Percentiles rank a stretch among this genome's conserved stretches.
phyloP scores from a whole-genome alignment of 2,113 vertebrate genomes.

The Phainopepla nitens region DNA sequence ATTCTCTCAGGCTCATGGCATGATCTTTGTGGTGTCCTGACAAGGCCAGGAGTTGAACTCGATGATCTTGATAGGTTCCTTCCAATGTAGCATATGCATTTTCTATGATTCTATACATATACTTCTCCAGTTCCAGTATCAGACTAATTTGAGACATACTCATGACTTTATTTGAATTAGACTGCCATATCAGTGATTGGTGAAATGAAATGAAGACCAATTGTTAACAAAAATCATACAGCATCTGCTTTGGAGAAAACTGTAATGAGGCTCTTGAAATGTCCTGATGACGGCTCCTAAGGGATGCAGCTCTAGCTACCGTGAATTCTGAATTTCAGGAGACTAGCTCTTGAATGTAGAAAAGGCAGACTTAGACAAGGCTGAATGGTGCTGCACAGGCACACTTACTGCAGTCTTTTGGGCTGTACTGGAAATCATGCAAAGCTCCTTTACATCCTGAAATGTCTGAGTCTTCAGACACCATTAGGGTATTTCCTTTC shows the following conservation, averaged over 20 bases:
- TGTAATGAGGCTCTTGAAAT: not conserved
- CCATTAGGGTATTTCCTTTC: not conserved
- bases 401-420: not conserved
- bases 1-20: not conserved
- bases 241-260: not conserved
- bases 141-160: not conserved
- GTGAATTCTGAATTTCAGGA: not conserved
- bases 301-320: not conserved
- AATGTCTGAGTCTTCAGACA: not conserved
- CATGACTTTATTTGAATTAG: not conserved
- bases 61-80: not conserved
- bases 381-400: not conserved
- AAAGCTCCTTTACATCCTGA: not conserved
- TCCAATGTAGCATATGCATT: not conserved
- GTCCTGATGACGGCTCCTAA: not conserved
- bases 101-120: not conserved
- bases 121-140: not conserved
- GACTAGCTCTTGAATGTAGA: not conserved
- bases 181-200: not conserved
- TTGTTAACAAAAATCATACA: not conserved
- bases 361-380: not conserved
- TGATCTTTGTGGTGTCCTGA: not conserved
- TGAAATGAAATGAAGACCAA: constrained; percentile 10
- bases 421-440: not conserved
- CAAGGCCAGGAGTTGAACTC: not conserved